A percentile compares a stretch with the other conserved stretches of the same genome.
These are phyloP conservation scores for Phalacrocorax aristotelis DNA, from an alignment of 2,113 vertebrate species.

Conservation along the genomic window DNA sequence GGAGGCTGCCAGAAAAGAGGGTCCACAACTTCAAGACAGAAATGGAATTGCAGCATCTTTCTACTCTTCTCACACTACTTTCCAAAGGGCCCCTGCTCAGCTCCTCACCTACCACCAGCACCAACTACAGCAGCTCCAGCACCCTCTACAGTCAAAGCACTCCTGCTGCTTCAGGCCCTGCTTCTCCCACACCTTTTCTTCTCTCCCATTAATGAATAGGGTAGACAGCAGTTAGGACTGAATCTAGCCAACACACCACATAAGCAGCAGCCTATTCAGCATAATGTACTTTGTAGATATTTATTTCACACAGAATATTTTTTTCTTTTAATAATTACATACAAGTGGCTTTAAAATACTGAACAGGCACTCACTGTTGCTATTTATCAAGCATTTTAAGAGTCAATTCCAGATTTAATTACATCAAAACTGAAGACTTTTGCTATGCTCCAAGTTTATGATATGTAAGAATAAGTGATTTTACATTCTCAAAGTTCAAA, in stretches of 20 bases:
- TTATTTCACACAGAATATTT: not conserved
- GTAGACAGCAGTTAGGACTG: not conserved
- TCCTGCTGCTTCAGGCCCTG: not conserved
- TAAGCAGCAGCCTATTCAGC: not conserved
- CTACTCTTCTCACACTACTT: not conserved
- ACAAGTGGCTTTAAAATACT: not conserved
- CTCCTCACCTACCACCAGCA: not conserved
- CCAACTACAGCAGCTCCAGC: not conserved
- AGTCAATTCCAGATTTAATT: not conserved
- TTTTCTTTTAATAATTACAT: not conserved
- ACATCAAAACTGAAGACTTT: not conserved
- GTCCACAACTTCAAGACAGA: not conserved
- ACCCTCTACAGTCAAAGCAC: not conserved
- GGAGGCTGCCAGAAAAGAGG: not conserved
- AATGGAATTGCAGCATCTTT: not conserved
- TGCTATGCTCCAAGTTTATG: not conserved
- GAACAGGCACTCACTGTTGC: not conserved
- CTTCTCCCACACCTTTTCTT: not conserved
- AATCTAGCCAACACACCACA: not conserved
- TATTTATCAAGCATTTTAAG: not conserved
- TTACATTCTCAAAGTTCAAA: not conserved
- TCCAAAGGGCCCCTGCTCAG: not conserved
- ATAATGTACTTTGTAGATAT: fast-evolving
- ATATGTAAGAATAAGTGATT: not conserved
- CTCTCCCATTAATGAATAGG: not conserved